Evolutionary conservation across 2,113 vertebrate species (phyloP).

Genomic region (Cranoglanis bouderius): DNA sequence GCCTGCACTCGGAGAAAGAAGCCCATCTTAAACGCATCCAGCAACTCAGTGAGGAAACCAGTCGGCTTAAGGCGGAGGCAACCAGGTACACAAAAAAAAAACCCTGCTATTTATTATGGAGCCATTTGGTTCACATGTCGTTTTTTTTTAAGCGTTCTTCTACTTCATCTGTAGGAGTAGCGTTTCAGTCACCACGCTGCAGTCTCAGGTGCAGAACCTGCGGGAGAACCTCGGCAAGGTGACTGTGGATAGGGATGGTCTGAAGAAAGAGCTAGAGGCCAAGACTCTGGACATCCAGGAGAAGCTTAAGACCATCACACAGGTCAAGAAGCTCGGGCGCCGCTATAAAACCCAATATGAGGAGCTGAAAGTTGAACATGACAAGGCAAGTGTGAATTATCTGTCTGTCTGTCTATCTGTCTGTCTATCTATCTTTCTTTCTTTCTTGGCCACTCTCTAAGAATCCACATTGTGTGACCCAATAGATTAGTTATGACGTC

Average conservation of each 20-base stretch:
- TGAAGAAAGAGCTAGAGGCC: conserved; percentile 83
- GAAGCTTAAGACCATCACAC: conserved; percentile 88
- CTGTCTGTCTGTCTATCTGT: neutral
- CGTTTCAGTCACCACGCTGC: conserved; percentile 80
- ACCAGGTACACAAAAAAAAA: conserved; percentile 71
- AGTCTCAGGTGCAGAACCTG: conserved; percentile 84
- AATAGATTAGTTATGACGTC: neutral
- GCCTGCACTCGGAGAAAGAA: conserved; percentile 90
- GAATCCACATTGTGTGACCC: neutral
- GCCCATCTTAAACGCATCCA: conserved; percentile 88
- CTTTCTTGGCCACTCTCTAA: neutral
- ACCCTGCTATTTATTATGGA: neutral
- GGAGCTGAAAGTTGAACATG: conserved; percentile 89
- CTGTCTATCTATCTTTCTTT: neutral
- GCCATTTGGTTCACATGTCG: no score
- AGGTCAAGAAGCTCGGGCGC: conserved; percentile 96
- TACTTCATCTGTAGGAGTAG: conserved; percentile 75
- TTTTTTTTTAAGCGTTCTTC: no score
- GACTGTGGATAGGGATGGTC: conserved; percentile 77
- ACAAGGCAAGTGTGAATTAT: conserved; percentile 76
- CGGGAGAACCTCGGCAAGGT: conserved; percentile 82
- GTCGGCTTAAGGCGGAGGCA: conserved; percentile 85
- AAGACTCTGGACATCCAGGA: conserved; percentile 87
- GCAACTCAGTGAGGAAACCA: conserved; percentile 87
- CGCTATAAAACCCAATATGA: conserved; percentile 96